Evolutionary conservation across 2,113 vertebrate genomes (phyloP), one percentile per base, ranked within the genome.

Genomic region (Herpailurus yagouaroundi): DNA sequence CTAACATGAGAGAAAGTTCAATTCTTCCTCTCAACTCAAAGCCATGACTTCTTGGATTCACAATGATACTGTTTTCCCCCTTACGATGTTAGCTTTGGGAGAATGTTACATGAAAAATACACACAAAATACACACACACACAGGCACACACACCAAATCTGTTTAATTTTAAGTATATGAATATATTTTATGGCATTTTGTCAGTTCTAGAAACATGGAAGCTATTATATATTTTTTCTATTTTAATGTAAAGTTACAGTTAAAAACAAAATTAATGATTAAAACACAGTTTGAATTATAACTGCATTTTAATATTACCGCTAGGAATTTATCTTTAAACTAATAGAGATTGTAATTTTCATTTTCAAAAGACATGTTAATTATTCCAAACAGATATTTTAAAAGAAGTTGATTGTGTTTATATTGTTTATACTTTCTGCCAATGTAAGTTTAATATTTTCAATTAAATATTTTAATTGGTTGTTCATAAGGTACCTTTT

Each of bases 401-500:
- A 63, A 97, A 93, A 90, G 77, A 95, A 95, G 73, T 82, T 92
- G 89, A 85, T 86, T 92, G 69, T 92, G 69, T 92, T 93, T 93
- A 45, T 5, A 91, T 57, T 92, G 52, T 95, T 95, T 91, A 52
- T 5, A 87, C 64, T 82, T 95, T 45, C 89, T 81, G 66, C 52
- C 81, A 95, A 25, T 82, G 50, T n/a, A 94, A 41, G 41, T 74
- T 81, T 96, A 92, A 95, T 89, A 81, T 95, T 91, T 96, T 88
- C 86, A 83, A 95, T 93, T 92, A 95, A 97, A 81, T 77, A 41
- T 83, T 93, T 91, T 95, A 96, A 95, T 95, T 96, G 85, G 69
- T 55, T 94, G 25, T 21, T 83, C 36, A 77, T 66, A 96, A 73
- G 36, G 9, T 83, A 87, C 0, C 81, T 95, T 89, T 93, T 71